These are phyloP conservation scores for Polypterus bichir DNA, from an alignment of 2,113 vertebrate genomes.

Conservation along the genomic window DNA sequence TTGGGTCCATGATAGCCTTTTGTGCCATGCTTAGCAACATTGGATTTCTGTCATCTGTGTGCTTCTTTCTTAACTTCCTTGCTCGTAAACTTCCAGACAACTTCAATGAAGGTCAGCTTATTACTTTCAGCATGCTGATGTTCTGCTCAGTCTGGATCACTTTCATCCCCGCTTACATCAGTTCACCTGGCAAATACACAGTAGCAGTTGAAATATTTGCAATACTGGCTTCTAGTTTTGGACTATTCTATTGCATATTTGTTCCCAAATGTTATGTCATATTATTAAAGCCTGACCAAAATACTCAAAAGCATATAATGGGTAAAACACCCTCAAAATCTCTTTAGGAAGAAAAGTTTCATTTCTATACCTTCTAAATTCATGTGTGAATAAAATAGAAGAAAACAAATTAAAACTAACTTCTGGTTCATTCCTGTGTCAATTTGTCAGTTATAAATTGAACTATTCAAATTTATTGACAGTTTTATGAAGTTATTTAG, in stretches of 20 bases:
- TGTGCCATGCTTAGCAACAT: slow-evolving; percentile 47
- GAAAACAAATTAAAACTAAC: no score
- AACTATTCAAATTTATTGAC: no score
- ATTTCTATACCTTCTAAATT: no score
- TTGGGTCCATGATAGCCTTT: slow-evolving; percentile 37
- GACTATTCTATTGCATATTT: slow-evolving; percentile 43
- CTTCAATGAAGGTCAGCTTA: slow-evolving; percentile 39
- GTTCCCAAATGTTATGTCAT: slow-evolving; percentile 48
- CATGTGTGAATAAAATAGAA: no score
- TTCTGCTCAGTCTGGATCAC: slow-evolving; percentile 43
- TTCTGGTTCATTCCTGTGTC: no score
- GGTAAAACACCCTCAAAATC: slow-evolving; percentile 25
- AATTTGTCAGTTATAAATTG: no score
- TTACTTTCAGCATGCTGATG: slow-evolving; percentile 46
- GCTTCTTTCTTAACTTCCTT: slow-evolving; percentile 39
- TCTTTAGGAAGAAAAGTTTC: background rate
- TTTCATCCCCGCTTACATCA: slow-evolving; percentile 43
- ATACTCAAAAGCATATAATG: slow-evolving; percentile 44
- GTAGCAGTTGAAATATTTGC: slow-evolving; percentile 52
- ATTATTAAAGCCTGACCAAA: slow-evolving; percentile 42
- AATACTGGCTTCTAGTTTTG: slow-evolving; percentile 47
- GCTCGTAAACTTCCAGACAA: slow-evolving; percentile 38
- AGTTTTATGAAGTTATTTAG: no score
- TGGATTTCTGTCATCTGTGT: slow-evolving; percentile 34
- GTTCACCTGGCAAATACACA: slow-evolving; percentile 46